Percentiles rank a stretch among this genome's conserved stretches.
phyloP scores from a whole-genome alignment of 2,888 invertebrate species.

The Gymnocheta viridis region DNA sequence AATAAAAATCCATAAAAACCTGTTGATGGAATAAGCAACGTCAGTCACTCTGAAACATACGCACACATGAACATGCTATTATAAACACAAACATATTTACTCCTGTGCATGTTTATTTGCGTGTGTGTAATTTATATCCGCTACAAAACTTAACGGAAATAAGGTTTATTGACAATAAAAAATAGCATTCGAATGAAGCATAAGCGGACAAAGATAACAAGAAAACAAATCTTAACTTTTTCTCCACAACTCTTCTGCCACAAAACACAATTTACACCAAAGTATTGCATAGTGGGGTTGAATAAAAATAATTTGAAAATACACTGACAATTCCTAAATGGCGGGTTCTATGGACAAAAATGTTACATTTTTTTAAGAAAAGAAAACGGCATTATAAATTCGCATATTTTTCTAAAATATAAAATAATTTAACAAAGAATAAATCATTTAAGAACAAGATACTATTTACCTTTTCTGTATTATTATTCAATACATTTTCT shows the following conservation, averaged over 20 bases:
- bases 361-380: too few species aligned
- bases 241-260: slow-evolving; percentile 1
- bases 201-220: background rate
- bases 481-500: too few species aligned
- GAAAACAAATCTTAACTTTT: slow-evolving; percentile 18
- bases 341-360: too few species aligned
- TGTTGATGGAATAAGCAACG: slow-evolving; percentile 41
- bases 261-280: slow-evolving; percentile 29
- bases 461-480: too few species aligned
- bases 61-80: slow-evolving; percentile 2
- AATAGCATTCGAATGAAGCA: slow-evolving; percentile 11
- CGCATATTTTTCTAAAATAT: too few species aligned
- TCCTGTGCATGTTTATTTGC: background rate
- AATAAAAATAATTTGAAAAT: background rate
- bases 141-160: slow-evolving; percentile 35
- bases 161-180: slow-evolving; percentile 47
- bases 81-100: background rate
- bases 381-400: too few species aligned
- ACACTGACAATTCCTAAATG: background rate
- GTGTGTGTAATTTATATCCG: background rate
- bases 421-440: too few species aligned
- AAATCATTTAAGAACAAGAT: too few species aligned
- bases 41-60: background rate
- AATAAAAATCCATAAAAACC: slow-evolving; percentile 23
- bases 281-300: background rate